Evolutionary conservation across 1,140 invertebrate genomes (phyloP).

Genomic region (Halictus rubicundus): DNA sequence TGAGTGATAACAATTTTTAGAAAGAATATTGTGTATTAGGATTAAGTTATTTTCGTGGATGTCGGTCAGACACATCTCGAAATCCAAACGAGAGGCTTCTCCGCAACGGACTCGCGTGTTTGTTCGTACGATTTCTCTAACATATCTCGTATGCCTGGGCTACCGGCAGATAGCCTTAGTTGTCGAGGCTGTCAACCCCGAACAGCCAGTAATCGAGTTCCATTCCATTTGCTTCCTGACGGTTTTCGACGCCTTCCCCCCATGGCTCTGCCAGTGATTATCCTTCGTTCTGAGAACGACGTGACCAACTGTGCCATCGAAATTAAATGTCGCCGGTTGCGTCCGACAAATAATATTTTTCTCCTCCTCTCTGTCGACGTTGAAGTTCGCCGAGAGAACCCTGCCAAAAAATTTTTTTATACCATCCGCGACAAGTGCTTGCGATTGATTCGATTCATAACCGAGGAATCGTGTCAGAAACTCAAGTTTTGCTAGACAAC

Average conservation of each 20-base stretch:
- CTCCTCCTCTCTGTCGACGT: background rate
- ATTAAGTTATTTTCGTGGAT: no score
- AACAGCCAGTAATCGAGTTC: slow-evolving; percentile 29
- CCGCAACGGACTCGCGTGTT: background rate
- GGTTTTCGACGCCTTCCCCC: slow-evolving; percentile 20
- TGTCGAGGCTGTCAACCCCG: slow-evolving; percentile 1
- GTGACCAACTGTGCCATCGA: background rate
- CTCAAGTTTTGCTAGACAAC: no score
- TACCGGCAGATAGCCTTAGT: slow-evolving; percentile 1
- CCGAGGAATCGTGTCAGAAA: no score
- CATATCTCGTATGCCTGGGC: background rate
- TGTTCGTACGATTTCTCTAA: slow-evolving; percentile 26
- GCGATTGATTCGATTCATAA: no score
- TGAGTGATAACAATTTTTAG: no score
- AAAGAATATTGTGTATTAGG: no score
- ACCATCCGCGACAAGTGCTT: no score
- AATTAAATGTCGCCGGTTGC: background rate
- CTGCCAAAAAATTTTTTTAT: no score
- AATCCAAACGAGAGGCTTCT: background rate
- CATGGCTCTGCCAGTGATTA: background rate
- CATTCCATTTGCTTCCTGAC: slow-evolving; percentile 26
- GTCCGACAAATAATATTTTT: background rate
- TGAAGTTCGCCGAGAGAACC: no score
- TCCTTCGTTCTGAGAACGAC: background rate
- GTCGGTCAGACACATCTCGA: background rate